These are phyloP conservation scores for Eueides isabella DNA, from an alignment of 1,140 invertebrate species.

Conservation along the genomic window DNA sequence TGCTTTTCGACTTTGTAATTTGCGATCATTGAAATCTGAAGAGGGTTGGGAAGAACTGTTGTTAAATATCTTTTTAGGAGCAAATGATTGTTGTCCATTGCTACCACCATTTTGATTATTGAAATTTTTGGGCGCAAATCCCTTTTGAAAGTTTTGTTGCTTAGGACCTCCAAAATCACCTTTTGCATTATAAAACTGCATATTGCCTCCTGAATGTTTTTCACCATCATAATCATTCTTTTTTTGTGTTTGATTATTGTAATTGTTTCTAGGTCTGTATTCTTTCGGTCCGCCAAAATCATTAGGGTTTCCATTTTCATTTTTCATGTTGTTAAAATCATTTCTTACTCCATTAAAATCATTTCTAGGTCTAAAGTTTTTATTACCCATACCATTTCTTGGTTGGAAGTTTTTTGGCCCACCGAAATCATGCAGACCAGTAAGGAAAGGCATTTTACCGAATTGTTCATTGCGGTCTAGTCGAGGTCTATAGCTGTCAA, in stretches of 20 bases:
- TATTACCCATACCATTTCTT: constrained; percentile 73
- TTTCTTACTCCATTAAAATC: constrained; percentile 81
- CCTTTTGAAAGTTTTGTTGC: constrained; percentile 68
- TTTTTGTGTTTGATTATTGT: constrained; percentile 79
- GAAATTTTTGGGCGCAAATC: constrained; percentile 65
- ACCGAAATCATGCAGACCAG: constrained; percentile 76
- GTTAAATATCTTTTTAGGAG: constrained; percentile 67
- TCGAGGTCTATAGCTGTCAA: constrained; percentile 80
- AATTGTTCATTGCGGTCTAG: constrained; percentile 84
- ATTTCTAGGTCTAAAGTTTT: constrained; percentile 77
- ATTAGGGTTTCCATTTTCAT: constrained; percentile 69
- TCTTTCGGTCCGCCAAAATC: constrained; percentile 79
- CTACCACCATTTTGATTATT: constrained; percentile 66
- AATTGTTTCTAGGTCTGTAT: constrained; percentile 81
- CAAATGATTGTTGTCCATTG: constrained; percentile 65
- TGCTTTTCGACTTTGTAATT: constrained; percentile 84
- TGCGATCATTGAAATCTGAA: constrained; percentile 78
- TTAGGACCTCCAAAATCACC: constrained; percentile 80
- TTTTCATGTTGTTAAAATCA: constrained; percentile 82
- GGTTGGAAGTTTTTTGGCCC: constrained; percentile 81
- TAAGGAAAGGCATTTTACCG: constrained; percentile 82
- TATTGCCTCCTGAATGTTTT: constrained; percentile 79
- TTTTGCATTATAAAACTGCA: constrained; percentile 74
- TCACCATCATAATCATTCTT: constrained; percentile 70
- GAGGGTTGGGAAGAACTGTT: constrained; percentile 49